Conservation (phyloP, 2,888 invertebrate species). For the Tridacna crocea region DNA sequence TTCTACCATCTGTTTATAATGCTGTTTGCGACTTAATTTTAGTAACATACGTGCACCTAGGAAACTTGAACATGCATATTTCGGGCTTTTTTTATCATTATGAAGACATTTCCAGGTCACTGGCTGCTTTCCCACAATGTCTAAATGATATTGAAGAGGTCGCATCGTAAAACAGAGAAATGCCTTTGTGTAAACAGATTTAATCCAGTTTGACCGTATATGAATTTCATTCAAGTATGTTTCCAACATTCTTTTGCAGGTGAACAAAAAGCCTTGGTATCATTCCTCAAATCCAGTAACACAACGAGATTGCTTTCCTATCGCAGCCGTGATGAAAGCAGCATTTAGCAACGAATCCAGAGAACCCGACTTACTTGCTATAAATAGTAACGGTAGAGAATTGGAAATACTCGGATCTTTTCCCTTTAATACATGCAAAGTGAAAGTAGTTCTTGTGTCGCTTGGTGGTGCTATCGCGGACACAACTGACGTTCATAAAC, state of each 20-base stretch:
- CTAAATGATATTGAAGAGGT: no score
- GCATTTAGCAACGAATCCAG: background rate
- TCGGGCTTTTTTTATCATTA: background rate
- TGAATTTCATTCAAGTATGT: no score
- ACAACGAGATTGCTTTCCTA: background rate
- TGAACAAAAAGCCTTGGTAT: background rate
- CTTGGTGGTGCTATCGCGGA: background rate
- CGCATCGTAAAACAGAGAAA: no score
- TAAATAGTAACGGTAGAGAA: background rate
- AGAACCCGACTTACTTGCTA: background rate
- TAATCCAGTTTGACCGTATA: no score
- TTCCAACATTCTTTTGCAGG: background rate
- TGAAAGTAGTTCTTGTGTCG: conserved; percentile 11
- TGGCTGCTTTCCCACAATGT: background rate
- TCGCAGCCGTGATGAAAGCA: background rate
- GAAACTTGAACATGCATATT: background rate
- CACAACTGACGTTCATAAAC: background rate
- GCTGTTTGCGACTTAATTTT: no score
- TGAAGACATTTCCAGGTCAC: background rate
- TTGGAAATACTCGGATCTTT: background rate
- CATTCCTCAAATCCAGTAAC: background rate
- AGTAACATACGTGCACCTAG: no score
- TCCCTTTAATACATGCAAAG: background rate
- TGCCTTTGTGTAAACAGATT: no score
- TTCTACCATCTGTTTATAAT: background rate